Conservation (phyloP, 2,888 invertebrate species). For the Lasioglossum pauxillum region DNA sequence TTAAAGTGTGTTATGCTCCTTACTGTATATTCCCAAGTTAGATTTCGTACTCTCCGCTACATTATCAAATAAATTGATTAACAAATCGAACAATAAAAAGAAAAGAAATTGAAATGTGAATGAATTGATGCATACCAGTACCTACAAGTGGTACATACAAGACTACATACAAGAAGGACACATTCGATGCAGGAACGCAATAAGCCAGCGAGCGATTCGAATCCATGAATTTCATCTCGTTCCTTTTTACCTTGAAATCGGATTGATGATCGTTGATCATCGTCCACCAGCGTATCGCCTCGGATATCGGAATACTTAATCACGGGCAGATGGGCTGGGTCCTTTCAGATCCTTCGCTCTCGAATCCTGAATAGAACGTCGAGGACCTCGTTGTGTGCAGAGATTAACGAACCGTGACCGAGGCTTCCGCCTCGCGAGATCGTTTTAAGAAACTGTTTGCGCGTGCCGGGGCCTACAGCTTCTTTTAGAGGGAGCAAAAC, state of each 20-base stretch:
- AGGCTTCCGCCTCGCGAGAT: conserved; percentile 61
- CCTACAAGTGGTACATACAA: too few species aligned
- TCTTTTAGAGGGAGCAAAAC: conserved; percentile 44
- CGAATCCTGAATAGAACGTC: conserved; percentile 59
- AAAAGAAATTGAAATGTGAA: too few species aligned
- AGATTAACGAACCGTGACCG: conserved; percentile 68
- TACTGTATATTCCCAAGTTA: too few species aligned
- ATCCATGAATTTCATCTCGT: background rate
- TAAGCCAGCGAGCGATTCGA: background rate
- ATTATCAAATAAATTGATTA: too few species aligned
- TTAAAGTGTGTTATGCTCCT: too few species aligned
- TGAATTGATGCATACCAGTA: too few species aligned
- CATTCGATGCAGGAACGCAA: too few species aligned
- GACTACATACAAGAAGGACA: too few species aligned
- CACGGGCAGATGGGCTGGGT: conserved; percentile 4
- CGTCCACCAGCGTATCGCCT: background rate
- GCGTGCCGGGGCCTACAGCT: conserved; percentile 51
- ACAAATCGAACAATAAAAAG: too few species aligned
- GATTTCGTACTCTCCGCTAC: too few species aligned
- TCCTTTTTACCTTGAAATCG: background rate
- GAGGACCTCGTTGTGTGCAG: conserved; percentile 56
- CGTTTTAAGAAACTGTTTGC: conserved; percentile 68
- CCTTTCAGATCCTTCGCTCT: conserved; percentile 53
- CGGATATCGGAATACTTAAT: background rate
- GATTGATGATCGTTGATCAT: conserved; percentile 1